Base-by-base conservation (phyloP, 2,113 vertebrate genomes). In the Addax nasomaculatus region DNA sequence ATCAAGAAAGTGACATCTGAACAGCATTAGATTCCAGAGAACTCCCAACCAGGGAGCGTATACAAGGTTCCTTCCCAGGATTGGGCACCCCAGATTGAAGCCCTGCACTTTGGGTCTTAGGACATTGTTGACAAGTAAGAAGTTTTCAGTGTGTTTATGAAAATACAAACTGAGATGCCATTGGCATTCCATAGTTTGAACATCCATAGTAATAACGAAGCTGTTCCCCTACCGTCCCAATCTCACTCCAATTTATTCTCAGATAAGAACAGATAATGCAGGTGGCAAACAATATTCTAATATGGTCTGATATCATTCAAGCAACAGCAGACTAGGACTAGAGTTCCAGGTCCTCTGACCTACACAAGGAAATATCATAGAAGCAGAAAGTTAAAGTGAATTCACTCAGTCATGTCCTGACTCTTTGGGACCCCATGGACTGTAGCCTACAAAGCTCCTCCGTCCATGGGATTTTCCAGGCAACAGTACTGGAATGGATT, bases 271-370 rank as follows among this genome's bases (percentile, higher is more conserved):
- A 92, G 89, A 95, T 94, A 98, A 98, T 97, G 86, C 95, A 78
- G 89, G 97, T 95, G 78, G 97, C 87, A 73, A 97, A 93, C 93
- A 45, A 60, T 51, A 94, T 90, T 95, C n/a, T 95, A 89, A 30
- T 80, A 90, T 70, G 94, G 76, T 90, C 96, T 96, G 83, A 45
- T 83, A 94, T 73, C 81, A 95, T 83, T 94, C 23, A 27, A 6
- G 21, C 17, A 17, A 93, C 93, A 97, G 87, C 21, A 78, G 97
- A 91, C 89, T 96, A 96, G 76, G 92, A 91, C 88, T 97, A 96
- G 92, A 92, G 95, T 95, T 97, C 87, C 29, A 64, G 51, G 53
- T 30, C 33, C 89, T 95, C 95, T 98, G 97, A 98, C 90, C 96
- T 89, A 93, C 95, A 90, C 51, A 89, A 96, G 76, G 57, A 23